Evolutionary conservation across 2,113 vertebrate species (phyloP).

Genomic region (Smithornis capensis): DNA sequence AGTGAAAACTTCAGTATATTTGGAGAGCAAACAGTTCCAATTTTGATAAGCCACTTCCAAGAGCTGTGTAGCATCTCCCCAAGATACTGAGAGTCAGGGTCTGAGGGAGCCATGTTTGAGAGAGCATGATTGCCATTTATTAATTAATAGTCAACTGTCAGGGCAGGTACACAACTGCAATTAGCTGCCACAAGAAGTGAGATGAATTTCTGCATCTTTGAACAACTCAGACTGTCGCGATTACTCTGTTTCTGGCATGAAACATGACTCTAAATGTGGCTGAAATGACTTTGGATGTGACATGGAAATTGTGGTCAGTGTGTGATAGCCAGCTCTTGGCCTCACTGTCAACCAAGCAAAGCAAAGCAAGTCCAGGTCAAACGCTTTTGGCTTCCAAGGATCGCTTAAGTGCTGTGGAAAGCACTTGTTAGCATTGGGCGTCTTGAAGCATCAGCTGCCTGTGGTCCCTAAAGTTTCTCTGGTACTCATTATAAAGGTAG

Average conservation of each 20-base stretch:
- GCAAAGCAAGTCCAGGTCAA: slow-evolving; percentile 48
- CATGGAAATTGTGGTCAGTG: slow-evolving; percentile 36
- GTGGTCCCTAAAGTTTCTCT: slow-evolving; percentile 38
- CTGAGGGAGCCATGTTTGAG: slow-evolving; percentile 19
- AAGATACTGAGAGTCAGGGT: slow-evolving; percentile 39
- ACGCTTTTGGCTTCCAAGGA: slow-evolving; percentile 26
- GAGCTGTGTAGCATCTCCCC: slow-evolving; percentile 22
- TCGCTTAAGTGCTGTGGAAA: neutral
- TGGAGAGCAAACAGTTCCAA: slow-evolving; percentile 40
- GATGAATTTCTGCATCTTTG: neutral
- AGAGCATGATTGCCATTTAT: neutral
- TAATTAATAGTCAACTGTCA: neutral
- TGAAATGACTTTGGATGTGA: slow-evolving; percentile 28
- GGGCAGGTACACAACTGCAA: neutral
- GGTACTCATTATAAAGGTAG: slow-evolving; percentile 55
- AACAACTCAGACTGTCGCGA: accelerated
- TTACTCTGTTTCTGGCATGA: slow-evolving; percentile 12
- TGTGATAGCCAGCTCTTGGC: slow-evolving; percentile 29
- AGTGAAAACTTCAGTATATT: slow-evolving; percentile 52
- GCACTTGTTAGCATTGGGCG: neutral
- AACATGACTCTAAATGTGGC: neutral
- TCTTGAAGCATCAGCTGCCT: slow-evolving; percentile 14
- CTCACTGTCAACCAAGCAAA: slow-evolving; percentile 33
- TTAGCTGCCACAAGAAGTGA: neutral
- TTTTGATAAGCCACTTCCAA: slow-evolving; percentile 60